These are phyloP conservation scores for Coccyzus lansbergi DNA, from an alignment of 2,797 vertebrate genomes.

Conservation along the genomic window DNA sequence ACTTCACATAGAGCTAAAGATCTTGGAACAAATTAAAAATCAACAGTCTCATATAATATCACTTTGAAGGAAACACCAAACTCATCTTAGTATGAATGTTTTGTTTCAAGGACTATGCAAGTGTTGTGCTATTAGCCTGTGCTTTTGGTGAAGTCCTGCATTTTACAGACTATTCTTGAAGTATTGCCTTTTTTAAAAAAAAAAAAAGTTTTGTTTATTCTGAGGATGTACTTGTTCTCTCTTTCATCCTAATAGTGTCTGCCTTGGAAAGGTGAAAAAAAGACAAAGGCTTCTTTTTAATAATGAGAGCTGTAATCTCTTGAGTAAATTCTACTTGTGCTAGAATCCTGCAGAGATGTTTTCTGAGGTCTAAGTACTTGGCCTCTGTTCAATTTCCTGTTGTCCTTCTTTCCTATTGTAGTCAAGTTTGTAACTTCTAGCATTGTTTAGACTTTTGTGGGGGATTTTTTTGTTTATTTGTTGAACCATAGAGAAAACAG, in stretches of 20 bases:
- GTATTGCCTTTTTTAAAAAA: background rate
- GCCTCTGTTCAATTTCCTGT: background rate
- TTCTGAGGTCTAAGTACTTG: background rate
- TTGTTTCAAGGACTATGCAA: background rate
- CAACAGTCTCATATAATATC: background rate
- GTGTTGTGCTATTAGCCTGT: background rate
- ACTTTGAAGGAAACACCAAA: background rate
- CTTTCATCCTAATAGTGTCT: background rate
- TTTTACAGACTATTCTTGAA: background rate
- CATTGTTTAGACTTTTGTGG: background rate
- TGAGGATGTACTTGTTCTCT: background rate
- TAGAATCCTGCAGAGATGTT: background rate
- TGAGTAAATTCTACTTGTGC: background rate
- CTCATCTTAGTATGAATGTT: background rate
- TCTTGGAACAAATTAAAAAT: background rate
- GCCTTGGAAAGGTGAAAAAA: background rate
- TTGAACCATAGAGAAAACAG: background rate
- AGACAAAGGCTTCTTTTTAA: background rate
- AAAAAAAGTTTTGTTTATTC: rapidly evolving
- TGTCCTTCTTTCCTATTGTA: background rate
- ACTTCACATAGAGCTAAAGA: background rate
- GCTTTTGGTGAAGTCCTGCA: background rate
- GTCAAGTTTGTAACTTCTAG: background rate
- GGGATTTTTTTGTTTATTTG: background rate
- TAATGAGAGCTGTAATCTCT: background rate